Percentiles rank a stretch among this genome's conserved stretches.
These are phyloP conservation scores for Diploscapter pachys DNA, from an alignment of 1,140 invertebrate genomes.

Conservation along the genomic window DNA sequence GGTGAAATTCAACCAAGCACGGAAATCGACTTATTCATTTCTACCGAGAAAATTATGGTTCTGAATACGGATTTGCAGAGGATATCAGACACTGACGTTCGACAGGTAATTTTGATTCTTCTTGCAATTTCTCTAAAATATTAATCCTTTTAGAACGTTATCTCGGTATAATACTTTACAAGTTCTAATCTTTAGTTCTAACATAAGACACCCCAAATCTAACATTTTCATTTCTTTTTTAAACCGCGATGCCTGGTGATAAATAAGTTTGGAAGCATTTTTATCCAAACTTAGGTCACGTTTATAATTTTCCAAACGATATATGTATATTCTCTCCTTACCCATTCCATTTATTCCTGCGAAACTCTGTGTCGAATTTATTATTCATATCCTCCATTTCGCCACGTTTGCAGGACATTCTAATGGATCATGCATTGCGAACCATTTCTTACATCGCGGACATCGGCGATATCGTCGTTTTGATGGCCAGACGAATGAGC, in stretches of 20 bases:
- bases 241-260: slow-evolving; percentile 1
- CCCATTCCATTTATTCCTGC: slow-evolving; percentile 3
- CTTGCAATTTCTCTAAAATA: no score
- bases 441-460: slow-evolving; percentile 99
- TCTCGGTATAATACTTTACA: background rate
- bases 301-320: slow-evolving; percentile 1
- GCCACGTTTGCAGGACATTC: slow-evolving; percentile 75
- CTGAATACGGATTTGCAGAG: slow-evolving; percentile 84
- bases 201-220: background rate
- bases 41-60: slow-evolving; percentile 99
- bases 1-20: slow-evolving; percentile 97
- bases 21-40: slow-evolving; percentile 98
- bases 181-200: background rate
- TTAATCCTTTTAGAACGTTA: background rate
- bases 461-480: slow-evolving; percentile 93
- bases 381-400: slow-evolving; percentile 33
- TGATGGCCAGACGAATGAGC: slow-evolving; percentile 85
- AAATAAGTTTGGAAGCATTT: background rate
- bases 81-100: slow-evolving; percentile 58
- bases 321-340: background rate
- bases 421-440: slow-evolving; percentile 98
- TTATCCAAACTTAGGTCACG: background rate
- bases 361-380: background rate
- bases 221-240: slow-evolving; percentile 14
- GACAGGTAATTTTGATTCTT: slow-evolving; percentile 47